Percentiles rank a stretch among this genome's conserved stretches.
These are phyloP conservation scores for Muraenolepis orangiensis DNA, from an alignment of 2,797 vertebrate species.

Conservation along the genomic window DNA sequence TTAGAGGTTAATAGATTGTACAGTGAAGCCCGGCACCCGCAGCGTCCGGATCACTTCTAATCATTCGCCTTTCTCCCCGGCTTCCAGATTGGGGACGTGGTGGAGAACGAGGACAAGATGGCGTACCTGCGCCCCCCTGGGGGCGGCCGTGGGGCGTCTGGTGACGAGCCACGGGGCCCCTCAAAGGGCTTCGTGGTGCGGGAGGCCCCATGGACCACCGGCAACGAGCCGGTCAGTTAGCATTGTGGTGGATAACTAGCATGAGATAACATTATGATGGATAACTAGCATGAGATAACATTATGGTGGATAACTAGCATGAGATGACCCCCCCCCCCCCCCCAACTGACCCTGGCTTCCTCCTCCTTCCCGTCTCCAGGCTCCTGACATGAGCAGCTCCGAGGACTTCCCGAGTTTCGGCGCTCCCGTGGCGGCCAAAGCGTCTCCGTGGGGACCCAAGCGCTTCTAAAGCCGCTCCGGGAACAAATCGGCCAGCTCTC, in stretches of 20 bases:
- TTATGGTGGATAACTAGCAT: too few relatives aligned
- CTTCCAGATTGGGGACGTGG: conserved; percentile 86
- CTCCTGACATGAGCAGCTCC: conserved; percentile 98
- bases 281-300: not conserved
- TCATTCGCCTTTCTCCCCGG: not conserved
- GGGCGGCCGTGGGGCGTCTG: conserved; percentile 63
- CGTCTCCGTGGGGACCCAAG: conserved; percentile 98
- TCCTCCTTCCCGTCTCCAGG: conserved; percentile 63
- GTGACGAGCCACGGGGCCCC: conserved; percentile 84
- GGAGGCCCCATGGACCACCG: conserved; percentile 91
- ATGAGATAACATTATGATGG: not conserved
- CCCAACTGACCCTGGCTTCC: not conserved
- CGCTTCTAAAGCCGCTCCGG: conserved; percentile 83
- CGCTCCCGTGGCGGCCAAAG: conserved; percentile 87
- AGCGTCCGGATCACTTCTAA: not conserved
- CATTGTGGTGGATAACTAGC: not conserved
- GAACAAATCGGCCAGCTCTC: not conserved
- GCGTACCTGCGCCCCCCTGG: conserved; percentile 86
- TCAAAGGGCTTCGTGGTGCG: conserved; percentile 98
- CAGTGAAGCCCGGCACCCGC: not conserved
- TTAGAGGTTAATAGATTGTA: not conserved
- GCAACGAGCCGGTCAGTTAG: conserved; percentile 86
- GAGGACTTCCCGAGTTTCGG: conserved; percentile 99
- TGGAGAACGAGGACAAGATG: conserved; percentile 90
- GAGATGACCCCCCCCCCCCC: too few relatives aligned